These are phyloP conservation scores for Chloroceryle aenea DNA, from an alignment of 2,113 vertebrate genomes.

Conservation along the genomic window DNA sequence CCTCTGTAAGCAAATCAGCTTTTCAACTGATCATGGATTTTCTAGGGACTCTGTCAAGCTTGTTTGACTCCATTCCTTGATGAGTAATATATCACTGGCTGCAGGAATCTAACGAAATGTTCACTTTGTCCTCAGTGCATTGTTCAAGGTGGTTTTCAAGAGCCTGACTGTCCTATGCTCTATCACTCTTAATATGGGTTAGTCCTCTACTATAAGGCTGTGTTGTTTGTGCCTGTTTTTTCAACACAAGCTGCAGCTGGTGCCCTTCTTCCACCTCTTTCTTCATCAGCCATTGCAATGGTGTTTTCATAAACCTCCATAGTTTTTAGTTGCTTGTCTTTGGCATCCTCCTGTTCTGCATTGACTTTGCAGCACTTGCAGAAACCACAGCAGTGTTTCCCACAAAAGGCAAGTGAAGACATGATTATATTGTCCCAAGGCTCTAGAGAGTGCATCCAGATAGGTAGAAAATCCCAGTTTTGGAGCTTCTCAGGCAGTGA, in stretches of 20 bases:
- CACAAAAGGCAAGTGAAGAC: slow-evolving; percentile 59
- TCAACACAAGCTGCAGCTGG: background rate
- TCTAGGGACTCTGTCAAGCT: slow-evolving; percentile 28
- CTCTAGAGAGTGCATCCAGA: slow-evolving; percentile 87
- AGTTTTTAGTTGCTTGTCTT: slow-evolving; percentile 61
- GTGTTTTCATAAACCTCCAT: slow-evolving; percentile 84
- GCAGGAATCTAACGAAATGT: slow-evolving; percentile 16
- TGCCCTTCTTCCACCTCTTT: slow-evolving; percentile 9
- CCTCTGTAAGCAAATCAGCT: slow-evolving; percentile 1
- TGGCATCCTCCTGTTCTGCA: background rate
- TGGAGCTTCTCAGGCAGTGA: slow-evolving; percentile 80
- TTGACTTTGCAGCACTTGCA: slow-evolving; percentile 73
- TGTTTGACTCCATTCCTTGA: slow-evolving; percentile 35
- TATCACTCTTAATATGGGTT: background rate
- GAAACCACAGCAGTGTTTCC: slow-evolving; percentile 82
- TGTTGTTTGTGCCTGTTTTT: slow-evolving; percentile 44
- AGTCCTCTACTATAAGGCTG: slow-evolving; percentile 65
- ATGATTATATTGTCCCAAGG: slow-evolving; percentile 86
- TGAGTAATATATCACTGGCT: background rate
- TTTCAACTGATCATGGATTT: slow-evolving; percentile 9
- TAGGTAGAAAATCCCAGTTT: slow-evolving; percentile 88
- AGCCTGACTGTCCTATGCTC: slow-evolving; percentile 7
- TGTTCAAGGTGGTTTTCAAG: slow-evolving; percentile 53
- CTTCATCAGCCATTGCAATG: slow-evolving; percentile 68
- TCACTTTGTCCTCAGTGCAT: slow-evolving; percentile 36